Conservation (phyloP, 2,888 invertebrate genomes). For the Napeogenes inachia region DNA sequence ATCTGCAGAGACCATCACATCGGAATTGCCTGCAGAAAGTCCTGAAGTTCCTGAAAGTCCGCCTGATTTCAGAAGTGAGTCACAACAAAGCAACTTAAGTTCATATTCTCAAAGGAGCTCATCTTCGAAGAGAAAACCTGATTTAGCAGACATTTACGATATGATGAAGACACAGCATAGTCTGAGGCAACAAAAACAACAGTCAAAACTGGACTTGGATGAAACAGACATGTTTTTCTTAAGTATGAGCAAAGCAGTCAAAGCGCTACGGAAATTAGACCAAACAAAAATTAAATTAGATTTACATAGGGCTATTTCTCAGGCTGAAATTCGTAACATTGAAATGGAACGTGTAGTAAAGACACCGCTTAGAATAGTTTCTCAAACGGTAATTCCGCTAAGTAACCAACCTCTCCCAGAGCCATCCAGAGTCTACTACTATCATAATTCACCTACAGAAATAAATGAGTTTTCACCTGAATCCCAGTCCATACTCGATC, state of each 20-base stretch:
- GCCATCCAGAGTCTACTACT: not conserved
- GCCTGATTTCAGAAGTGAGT: no score
- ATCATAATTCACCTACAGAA: not conserved
- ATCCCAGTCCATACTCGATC: not conserved
- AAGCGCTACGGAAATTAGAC: conserved; percentile 33
- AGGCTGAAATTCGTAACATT: conserved; percentile 31
- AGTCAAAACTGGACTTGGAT: conserved; percentile 30
- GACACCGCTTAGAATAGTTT: conserved; percentile 16
- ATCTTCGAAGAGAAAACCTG: no score
- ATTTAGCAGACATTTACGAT: conserved; percentile 16
- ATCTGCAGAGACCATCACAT: no score
- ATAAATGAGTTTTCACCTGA: not conserved
- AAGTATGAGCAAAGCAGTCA: conserved; percentile 38
- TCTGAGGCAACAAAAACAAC: conserved; percentile 25
- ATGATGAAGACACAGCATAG: conserved; percentile 32
- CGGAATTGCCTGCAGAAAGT: no score
- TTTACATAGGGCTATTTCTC: conserved; percentile 33
- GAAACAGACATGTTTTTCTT: conserved; percentile 35
- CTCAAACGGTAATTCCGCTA: conserved; percentile 9
- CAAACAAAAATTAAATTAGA: conserved; percentile 37
- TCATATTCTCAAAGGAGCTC: no score
- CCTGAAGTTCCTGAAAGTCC: no score
- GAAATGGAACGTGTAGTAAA: conserved; percentile 5
- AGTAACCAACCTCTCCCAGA: not conserved
- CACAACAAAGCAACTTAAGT: no score